Evolutionary conservation across 2,888 invertebrate genomes (phyloP).

Genomic region (Bellardia bayeri): DNA sequence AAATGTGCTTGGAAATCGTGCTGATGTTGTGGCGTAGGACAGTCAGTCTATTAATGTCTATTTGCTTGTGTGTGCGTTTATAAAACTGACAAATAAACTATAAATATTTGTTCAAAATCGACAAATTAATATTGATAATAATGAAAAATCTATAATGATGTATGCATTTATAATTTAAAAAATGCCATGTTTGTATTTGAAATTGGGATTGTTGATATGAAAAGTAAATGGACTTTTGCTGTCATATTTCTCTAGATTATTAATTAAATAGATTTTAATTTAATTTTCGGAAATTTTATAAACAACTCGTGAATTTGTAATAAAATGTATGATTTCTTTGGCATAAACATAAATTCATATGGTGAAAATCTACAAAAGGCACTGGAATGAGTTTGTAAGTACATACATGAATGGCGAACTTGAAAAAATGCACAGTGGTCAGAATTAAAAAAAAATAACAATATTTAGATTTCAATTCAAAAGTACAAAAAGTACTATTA

Average conservation of each 20-base stretch:
- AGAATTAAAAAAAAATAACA: too few relatives aligned
- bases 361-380: too few relatives aligned
- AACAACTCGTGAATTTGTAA: too few relatives aligned
- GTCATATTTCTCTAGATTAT: neutral
- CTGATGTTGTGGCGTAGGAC: neutral
- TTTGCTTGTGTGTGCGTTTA: neutral
- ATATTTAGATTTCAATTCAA: too few relatives aligned
- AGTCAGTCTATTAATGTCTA: neutral
- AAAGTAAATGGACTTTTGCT: conserved; percentile 18
- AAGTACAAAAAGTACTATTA: too few relatives aligned
- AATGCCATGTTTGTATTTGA: neutral
- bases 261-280: neutral
- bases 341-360: too few relatives aligned
- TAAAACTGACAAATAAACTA: conserved; percentile 8
- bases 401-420: too few relatives aligned
- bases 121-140: conserved; percentile 16
- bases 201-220: neutral
- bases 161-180: conserved; percentile 6
- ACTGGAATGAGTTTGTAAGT: too few relatives aligned
- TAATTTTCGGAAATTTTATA: too few relatives aligned
- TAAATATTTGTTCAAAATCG: conserved; percentile 22
- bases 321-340: too few relatives aligned
- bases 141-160: conserved; percentile 1
- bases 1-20: neutral
- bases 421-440: too few relatives aligned